A percentile compares a stretch with the other conserved stretches of the same genome.
phyloP scores from a whole-genome alignment of 2,113 vertebrate species.

The Piprites chloris region DNA sequence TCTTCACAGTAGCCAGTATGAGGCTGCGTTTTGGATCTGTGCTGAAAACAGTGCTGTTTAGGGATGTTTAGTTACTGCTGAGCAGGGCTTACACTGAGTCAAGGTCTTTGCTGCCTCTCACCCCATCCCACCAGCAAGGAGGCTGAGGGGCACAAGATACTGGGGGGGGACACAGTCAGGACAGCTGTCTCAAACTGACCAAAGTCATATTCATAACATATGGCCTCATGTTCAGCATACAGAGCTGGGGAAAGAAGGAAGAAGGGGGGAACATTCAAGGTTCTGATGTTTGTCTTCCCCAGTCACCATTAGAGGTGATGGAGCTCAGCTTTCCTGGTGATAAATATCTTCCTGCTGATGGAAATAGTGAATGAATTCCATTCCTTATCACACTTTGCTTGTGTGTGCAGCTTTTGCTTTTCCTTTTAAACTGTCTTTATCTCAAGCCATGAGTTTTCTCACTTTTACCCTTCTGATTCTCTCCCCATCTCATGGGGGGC shows the following conservation, averaged over 20 bases:
- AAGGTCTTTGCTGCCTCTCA: neutral
- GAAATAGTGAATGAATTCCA: neutral
- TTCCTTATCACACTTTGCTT: neutral
- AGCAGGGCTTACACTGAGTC: neutral
- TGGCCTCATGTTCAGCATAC: neutral
- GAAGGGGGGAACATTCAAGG: no score
- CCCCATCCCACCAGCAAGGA: neutral
- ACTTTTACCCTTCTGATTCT: neutral
- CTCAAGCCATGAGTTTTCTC: neutral
- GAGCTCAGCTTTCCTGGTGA: no score
- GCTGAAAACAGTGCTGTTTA: neutral
- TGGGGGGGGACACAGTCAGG: neutral
- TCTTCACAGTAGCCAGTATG: neutral
- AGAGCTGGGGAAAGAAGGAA: neutral
- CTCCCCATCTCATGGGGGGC: neutral
- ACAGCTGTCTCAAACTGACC: neutral
- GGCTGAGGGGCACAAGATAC: neutral
- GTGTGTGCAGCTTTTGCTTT: neutral
- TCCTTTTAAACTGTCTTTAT: neutral
- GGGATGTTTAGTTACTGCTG: neutral
- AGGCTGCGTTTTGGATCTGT: neutral
- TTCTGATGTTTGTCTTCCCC: no score
- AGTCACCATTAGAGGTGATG: no score
- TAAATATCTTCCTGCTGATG: neutral
- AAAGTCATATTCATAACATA: neutral